Conservation (phyloP, 2,113 vertebrate genomes). For the Ceyx cyanopectus region DNA sequence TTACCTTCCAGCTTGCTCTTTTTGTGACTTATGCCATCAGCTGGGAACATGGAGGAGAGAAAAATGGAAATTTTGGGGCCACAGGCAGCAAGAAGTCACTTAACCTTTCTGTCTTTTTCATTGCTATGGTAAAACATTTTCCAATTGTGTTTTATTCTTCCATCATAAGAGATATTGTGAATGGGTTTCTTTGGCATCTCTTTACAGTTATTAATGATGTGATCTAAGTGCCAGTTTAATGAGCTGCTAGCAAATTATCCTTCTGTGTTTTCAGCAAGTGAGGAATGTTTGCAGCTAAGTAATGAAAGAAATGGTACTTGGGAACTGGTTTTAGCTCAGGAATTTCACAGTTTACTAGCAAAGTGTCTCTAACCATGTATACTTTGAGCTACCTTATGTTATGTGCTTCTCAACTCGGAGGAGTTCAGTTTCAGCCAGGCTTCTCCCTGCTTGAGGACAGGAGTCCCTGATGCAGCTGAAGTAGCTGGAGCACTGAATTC, state of each 20-base stretch:
- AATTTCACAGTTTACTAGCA: neutral
- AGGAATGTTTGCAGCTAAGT: neutral
- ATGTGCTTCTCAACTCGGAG: neutral
- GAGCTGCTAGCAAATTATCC: neutral
- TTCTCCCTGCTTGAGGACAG: neutral
- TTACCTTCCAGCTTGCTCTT: neutral
- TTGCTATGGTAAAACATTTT: neutral
- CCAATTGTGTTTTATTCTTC: neutral
- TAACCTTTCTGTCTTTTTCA: neutral
- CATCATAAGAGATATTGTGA: neutral
- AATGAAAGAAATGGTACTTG: neutral
- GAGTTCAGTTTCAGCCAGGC: neutral
- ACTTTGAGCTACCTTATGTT: neutral
- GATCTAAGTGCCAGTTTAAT: neutral
- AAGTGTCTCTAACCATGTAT: neutral
- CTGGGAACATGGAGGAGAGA: neutral
- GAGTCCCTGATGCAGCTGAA: neutral
- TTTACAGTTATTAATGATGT: slow-evolving; percentile 10
- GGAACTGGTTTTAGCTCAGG: neutral
- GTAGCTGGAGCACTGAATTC: neutral
- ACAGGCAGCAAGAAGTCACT: neutral
- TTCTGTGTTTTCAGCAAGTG: neutral
- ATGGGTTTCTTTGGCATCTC: neutral
- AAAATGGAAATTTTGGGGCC: neutral
- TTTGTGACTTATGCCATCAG: neutral